These are phyloP conservation scores for Drosophila aldrichi DNA, from an alignment of 2,888 invertebrate genomes.

Conservation along the genomic window DNA sequence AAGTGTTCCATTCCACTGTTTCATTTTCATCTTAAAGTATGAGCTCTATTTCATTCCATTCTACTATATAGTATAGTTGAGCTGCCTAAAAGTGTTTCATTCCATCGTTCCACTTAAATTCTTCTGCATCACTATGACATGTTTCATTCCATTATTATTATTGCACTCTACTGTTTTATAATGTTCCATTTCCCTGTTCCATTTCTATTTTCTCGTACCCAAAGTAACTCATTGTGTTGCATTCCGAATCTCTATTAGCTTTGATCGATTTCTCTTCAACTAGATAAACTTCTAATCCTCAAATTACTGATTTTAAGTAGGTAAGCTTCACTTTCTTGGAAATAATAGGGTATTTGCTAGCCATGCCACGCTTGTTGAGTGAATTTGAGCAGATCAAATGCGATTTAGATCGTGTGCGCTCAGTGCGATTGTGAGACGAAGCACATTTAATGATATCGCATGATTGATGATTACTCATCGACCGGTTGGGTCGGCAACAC, in stretches of 20 bases:
- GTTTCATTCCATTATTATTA: too few relatives aligned
- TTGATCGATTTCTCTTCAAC: neutral
- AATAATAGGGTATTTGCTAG: constrained; percentile 20
- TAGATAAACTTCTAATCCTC: too few relatives aligned
- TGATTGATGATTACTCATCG: constrained; percentile 82
- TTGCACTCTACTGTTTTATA: too few relatives aligned
- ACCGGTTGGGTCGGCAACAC: constrained; percentile 60
- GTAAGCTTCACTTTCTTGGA: neutral
- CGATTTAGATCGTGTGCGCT: constrained; percentile 61
- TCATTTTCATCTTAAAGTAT: too few relatives aligned
- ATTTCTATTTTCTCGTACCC: neutral
- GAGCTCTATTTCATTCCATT: too few relatives aligned
- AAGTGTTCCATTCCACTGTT: neutral
- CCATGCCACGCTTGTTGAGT: constrained; percentile 10
- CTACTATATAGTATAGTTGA: neutral
- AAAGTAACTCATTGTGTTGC: neutral
- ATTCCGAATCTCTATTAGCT: neutral
- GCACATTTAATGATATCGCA: constrained; percentile 76
- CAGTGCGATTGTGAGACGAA: constrained; percentile 62
- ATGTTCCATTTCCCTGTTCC: neutral
- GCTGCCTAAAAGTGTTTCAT: neutral
- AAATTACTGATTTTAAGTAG: neutral
- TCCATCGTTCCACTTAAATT: neutral
- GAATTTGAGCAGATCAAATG: constrained; percentile 45
- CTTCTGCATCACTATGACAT: neutral